phyloP scores from a whole-genome alignment of 1,140 invertebrate genomes.

The Caenorhabditis inopinata region DNA sequence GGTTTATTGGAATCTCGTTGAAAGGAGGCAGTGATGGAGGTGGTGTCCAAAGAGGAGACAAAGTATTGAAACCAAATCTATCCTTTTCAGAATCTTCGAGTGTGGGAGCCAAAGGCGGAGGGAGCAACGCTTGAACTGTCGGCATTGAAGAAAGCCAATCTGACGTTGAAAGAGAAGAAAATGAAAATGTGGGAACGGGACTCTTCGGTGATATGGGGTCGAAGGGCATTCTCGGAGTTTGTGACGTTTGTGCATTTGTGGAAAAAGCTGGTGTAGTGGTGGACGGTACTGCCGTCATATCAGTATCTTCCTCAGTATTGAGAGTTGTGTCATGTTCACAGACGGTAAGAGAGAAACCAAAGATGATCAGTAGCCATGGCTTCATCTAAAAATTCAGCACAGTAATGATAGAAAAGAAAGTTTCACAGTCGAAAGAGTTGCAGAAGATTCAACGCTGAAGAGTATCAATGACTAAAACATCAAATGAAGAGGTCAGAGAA shows the following conservation, averaged over 20 bases:
- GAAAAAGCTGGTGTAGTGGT: neutral
- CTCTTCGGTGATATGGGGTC: neutral
- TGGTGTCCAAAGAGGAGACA: neutral
- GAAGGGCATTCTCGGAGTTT: neutral
- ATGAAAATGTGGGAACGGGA: neutral
- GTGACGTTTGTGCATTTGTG: neutral
- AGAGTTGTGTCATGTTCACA: neutral
- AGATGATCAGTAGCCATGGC: neutral
- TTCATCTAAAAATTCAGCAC: constrained; percentile 24
- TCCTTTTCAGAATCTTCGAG: neutral
- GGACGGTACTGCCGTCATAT: neutral
- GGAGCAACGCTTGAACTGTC: neutral
- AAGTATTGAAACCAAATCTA: neutral
- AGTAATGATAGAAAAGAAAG: too few species aligned
- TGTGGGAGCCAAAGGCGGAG: neutral
- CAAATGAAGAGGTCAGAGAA: neutral
- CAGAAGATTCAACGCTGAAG: neutral
- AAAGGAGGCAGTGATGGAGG: neutral
- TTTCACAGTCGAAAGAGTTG: constrained; percentile 20
- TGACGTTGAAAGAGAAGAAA: neutral
- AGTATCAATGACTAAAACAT: neutral
- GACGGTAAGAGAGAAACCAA: neutral
- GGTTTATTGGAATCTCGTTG: neutral
- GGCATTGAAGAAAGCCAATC: constrained; percentile 5
- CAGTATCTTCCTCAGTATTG: neutral